Percentiles rank a stretch among this genome's conserved stretches.
phyloP scores from a whole-genome alignment of 92 coral and sea anemone genomes.

The Porites rus region DNA sequence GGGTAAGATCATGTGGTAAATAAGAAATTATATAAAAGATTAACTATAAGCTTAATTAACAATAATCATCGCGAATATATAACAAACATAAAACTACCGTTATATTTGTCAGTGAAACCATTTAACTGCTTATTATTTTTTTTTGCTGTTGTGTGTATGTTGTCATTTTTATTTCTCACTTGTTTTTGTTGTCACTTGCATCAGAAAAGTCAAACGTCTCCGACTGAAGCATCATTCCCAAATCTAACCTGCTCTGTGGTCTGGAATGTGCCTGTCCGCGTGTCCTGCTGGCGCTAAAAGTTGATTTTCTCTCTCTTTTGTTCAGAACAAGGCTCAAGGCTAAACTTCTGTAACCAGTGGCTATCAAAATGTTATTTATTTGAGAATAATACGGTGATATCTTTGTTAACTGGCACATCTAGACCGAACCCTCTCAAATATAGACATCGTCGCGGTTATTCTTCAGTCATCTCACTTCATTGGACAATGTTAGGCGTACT shows the following conservation, averaged over 20 bases:
- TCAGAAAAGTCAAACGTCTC: conserved; percentile 25
- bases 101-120: not conserved
- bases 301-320: not conserved
- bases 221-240: conserved; percentile 5
- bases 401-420: too few species aligned
- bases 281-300: conserved; percentile 2
- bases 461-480: too few species aligned
- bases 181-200: conserved; percentile 22
- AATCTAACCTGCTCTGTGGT: not conserved
- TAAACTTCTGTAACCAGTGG: not conserved
- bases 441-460: too few species aligned
- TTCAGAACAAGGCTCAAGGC: not conserved
- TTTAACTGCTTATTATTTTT: not conserved
- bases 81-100: too few species aligned
- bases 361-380: too few species aligned
- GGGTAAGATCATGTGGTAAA: too few species aligned
- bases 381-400: too few species aligned
- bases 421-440: too few species aligned
- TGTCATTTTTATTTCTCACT: conserved; percentile 10
- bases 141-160: not conserved
- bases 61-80: not conserved
- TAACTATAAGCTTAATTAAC: too few species aligned
- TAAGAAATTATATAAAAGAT: too few species aligned
- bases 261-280: not conserved
- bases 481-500: too few species aligned